A percentile compares a stretch with the other conserved stretches of the same genome.
phyloP scores from a whole-genome alignment of 2,113 vertebrate genomes.

The Neogobius melanostomus region DNA sequence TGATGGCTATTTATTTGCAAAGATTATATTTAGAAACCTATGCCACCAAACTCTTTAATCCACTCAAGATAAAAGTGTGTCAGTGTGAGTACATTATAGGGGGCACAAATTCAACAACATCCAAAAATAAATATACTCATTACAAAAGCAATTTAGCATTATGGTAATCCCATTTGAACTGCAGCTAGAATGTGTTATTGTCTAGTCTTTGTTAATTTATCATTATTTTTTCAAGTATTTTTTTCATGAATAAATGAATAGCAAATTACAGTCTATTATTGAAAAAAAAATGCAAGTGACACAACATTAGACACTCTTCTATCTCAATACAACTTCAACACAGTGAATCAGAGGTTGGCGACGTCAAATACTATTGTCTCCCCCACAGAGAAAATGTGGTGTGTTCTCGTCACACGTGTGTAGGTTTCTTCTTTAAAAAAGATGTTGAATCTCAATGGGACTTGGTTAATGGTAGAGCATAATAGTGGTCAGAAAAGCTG shows the following conservation, averaged over 20 bases:
- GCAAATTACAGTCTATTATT: neutral
- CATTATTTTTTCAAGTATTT: neutral
- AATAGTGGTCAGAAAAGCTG: too few relatives aligned
- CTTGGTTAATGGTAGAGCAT: too few relatives aligned
- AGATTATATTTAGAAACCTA: neutral
- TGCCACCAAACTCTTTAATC: neutral
- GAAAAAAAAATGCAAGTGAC: neutral
- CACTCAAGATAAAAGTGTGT: neutral
- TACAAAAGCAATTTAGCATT: neutral
- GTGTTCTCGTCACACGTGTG: too few relatives aligned
- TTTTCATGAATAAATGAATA: conserved; percentile 6
- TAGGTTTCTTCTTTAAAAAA: too few relatives aligned
- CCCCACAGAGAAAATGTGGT: too few relatives aligned
- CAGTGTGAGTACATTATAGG: neutral
- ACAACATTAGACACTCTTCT: neutral
- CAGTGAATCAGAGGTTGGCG: neutral
- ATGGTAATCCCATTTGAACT: neutral
- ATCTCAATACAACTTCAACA: neutral
- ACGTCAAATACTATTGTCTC: too few relatives aligned
- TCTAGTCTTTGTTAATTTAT: neutral
- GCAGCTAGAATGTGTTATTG: neutral
- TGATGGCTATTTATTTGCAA: neutral
- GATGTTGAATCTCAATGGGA: too few relatives aligned
- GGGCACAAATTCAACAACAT: neutral
- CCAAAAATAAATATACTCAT: neutral